These are phyloP conservation scores for Acomys russatus DNA, from an alignment of 2,797 vertebrate species.

Conservation along the genomic window DNA sequence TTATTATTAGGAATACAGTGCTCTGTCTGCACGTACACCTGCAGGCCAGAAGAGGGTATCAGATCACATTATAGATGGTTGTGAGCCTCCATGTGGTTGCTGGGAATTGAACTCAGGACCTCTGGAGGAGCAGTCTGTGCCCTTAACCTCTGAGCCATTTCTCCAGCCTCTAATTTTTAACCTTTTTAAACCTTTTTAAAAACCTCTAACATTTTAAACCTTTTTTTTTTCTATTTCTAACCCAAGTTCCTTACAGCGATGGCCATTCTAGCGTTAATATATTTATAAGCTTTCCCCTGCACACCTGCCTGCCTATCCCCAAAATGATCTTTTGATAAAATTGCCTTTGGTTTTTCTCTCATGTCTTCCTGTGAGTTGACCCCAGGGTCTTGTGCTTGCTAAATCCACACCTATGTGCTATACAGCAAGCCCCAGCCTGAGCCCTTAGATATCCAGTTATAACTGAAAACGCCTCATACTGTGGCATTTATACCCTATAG, in stretches of 20 bases:
- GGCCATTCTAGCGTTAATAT: not conserved
- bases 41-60: too few species aligned
- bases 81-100: too few species aligned
- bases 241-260: not conserved
- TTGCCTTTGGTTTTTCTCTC: conserved; percentile 10
- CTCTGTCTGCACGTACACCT: too few species aligned
- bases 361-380: not conserved
- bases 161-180: too few species aligned
- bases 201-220: too few species aligned
- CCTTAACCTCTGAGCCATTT: too few species aligned
- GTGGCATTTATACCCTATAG: not conserved
- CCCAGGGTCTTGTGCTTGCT: not conserved
- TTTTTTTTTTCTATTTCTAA: conserved; percentile 26
- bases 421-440: not conserved
- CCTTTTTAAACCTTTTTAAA: too few species aligned
- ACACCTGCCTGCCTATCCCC: not conserved
- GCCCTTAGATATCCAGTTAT: not conserved
- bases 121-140: too few species aligned
- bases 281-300: not conserved
- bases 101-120: too few species aligned
- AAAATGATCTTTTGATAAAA: not conserved
- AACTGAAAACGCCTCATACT: not conserved
- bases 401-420: rapidly evolving
- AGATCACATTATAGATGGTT: too few species aligned
- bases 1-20: too few species aligned